These are phyloP conservation scores for Penaeus vannamei DNA, from an alignment of 1,140 invertebrate genomes.

Conservation along the genomic window DNA sequence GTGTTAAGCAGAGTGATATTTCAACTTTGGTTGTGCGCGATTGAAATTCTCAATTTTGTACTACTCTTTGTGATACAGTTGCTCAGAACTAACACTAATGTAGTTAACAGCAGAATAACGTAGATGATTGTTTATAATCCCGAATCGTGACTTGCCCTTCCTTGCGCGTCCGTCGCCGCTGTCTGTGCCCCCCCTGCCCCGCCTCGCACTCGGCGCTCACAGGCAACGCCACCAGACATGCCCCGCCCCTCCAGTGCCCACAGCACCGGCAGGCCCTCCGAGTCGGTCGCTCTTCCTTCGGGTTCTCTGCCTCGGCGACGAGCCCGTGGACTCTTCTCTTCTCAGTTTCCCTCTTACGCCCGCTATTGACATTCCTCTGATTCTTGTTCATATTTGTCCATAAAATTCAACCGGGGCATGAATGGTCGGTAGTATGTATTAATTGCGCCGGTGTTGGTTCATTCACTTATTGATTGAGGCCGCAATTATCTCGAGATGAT, in stretches of 20 bases:
- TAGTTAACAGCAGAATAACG: conserved; percentile 50
- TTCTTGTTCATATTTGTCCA: no score
- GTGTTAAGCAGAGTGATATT: conserved; percentile 50
- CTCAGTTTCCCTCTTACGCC: no score
- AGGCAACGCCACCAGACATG: background rate
- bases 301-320: no score
- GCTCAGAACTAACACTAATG: conserved; percentile 54
- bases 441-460: no score
- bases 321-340: no score
- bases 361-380: no score
- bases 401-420: no score
- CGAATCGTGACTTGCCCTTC: background rate
- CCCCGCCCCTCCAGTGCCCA: background rate
- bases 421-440: no score
- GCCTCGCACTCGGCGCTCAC: background rate
- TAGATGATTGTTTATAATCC: conserved; percentile 53
- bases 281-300: no score
- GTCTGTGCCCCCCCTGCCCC: background rate
- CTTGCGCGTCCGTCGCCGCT: background rate
- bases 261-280: background rate
- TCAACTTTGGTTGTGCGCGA: conserved; percentile 54
- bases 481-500: no score
- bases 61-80: conserved; percentile 61
- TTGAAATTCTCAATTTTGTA: conserved; percentile 62
- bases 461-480: no score